Percentiles rank a stretch among this genome's conserved stretches.
Evolutionary conservation across 2,113 vertebrate genomes (phyloP).

Genomic region (Axis porcinus): DNA sequence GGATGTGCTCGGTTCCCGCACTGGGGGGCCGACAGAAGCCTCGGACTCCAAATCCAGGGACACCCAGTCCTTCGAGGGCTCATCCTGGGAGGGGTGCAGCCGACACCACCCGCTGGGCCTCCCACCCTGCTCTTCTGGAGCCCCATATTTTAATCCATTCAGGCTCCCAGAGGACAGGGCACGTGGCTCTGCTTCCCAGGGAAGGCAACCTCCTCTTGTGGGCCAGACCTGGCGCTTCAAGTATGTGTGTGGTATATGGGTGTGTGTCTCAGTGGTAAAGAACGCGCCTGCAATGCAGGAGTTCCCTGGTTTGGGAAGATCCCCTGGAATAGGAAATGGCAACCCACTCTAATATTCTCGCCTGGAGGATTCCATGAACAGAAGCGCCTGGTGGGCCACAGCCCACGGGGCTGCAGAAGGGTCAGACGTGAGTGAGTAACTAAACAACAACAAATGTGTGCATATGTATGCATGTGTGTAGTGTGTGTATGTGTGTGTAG

Average conservation of each 20-base stretch:
- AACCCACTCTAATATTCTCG: background rate
- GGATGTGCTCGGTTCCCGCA: background rate
- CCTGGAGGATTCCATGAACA: background rate
- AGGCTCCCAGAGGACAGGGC: accelerated
- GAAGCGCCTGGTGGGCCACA: background rate
- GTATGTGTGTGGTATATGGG: background rate
- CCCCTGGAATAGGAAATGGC: background rate
- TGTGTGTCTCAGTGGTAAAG: background rate
- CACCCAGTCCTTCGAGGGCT: background rate
- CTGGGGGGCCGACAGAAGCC: background rate
- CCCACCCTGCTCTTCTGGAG: accelerated
- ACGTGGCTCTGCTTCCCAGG: accelerated
- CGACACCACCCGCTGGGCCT: background rate
- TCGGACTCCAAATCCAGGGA: background rate
- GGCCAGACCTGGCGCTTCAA: background rate
- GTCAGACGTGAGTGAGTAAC: accelerated
- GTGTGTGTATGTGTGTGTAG: background rate
- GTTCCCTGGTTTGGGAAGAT: background rate
- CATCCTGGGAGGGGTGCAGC: background rate
- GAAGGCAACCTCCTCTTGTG: background rate
- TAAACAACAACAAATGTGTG: background rate
- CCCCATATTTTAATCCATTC: too few relatives aligned
- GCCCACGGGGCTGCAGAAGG: background rate
- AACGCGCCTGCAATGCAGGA: background rate
- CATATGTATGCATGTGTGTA: background rate